Conservation (phyloP, 1,140 invertebrate genomes). For the Dreissena rostriformis region DNA sequence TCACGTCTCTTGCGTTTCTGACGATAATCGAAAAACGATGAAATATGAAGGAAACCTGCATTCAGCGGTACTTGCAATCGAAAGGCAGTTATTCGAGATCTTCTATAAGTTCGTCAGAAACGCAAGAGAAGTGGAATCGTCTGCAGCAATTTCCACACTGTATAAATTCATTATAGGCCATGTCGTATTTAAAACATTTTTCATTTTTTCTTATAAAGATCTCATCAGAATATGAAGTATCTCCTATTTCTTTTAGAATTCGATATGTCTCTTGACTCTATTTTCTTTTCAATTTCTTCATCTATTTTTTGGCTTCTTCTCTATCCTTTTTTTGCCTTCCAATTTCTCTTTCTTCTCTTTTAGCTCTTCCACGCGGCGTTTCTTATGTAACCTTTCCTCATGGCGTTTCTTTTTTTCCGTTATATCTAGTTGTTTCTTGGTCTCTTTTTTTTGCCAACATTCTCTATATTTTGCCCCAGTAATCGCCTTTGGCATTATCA, state of each 20-base stretch:
- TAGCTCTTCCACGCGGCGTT: not conserved
- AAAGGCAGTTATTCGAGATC: not conserved
- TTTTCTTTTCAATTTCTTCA: not conserved
- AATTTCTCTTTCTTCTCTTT: conserved; percentile 4
- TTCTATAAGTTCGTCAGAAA: not conserved
- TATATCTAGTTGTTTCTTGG: not conserved
- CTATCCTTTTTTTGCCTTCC: not conserved
- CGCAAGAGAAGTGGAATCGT: not conserved
- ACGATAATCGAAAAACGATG: too few relatives aligned
- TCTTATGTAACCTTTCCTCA: not conserved
- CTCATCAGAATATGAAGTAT: conserved; percentile 3
- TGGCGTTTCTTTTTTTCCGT: conserved; percentile 4
- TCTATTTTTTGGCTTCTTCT: not conserved
- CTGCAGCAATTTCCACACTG: conserved; percentile 4
- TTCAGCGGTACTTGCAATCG: not conserved
- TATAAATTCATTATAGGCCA: not conserved
- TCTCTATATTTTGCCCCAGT: conserved; percentile 12
- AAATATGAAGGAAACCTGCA: not conserved
- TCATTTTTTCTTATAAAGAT: not conserved
- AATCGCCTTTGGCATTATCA: conserved; percentile 37
- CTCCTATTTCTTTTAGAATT: conserved; percentile 12
- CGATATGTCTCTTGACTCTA: not conserved
- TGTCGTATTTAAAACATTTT: conserved; percentile 11
- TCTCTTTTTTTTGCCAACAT: not conserved
- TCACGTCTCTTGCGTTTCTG: too few relatives aligned